Evolutionary conservation across 2,888 invertebrate species (phyloP).

Genomic region (Opisthograptis luteolata): DNA sequence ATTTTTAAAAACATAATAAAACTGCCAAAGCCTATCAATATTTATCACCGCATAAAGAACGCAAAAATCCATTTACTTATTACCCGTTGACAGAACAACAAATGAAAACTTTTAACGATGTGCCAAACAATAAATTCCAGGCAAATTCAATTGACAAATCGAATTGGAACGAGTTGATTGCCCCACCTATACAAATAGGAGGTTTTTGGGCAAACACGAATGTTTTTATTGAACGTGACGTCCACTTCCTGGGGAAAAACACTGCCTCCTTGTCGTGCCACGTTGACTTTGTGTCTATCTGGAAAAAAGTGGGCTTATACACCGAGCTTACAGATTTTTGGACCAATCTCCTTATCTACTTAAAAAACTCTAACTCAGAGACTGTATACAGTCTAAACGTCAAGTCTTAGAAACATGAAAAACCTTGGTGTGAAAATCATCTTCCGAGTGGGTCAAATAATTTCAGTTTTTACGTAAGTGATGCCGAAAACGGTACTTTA

Average conservation of each 20-base stretch:
- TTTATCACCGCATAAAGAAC: slow-evolving; percentile 32
- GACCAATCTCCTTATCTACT: too few species aligned
- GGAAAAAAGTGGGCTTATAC: too few species aligned
- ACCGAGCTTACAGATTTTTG: too few species aligned
- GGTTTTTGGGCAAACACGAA: slow-evolving; percentile 3
- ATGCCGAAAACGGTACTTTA: too few species aligned
- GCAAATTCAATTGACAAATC: slow-evolving; percentile 45
- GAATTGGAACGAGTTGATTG: slow-evolving; percentile 32
- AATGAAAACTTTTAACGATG: slow-evolving; percentile 48
- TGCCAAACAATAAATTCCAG: slow-evolving; percentile 48
- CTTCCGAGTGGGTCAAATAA: too few species aligned
- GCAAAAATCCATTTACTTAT: slow-evolving; percentile 36
- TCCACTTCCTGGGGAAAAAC: too few species aligned
- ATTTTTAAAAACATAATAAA: slow-evolving; percentile 7
- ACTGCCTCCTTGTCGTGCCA: too few species aligned
- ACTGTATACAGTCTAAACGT: too few species aligned
- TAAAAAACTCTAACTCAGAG: too few species aligned
- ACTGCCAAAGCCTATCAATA: slow-evolving; percentile 26
- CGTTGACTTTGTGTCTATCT: neutral
- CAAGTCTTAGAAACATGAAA: too few species aligned
- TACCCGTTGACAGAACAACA: slow-evolving; percentile 41
- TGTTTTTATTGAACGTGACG: neutral
- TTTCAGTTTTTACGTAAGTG: too few species aligned
- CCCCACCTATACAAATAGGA: slow-evolving; percentile 1
- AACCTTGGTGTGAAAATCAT: too few species aligned